Conservation (phyloP, 2,888 invertebrate genomes). For the Mayetiola destructor region DNA sequence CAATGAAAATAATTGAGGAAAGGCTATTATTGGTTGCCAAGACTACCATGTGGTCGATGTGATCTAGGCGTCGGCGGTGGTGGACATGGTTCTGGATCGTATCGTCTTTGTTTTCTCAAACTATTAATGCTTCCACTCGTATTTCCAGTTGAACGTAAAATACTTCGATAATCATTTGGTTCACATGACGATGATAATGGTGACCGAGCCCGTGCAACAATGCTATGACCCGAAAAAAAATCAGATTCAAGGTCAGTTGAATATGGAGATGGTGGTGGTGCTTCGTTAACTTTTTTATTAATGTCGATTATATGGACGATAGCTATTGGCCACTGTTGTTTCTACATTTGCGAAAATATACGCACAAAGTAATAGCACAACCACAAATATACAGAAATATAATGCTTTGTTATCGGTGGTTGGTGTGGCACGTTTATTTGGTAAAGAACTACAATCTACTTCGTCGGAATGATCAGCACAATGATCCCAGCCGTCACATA, state of each 20-base stretch:
- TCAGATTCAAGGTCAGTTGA: constrained; percentile 87
- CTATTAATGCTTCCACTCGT: constrained; percentile 32
- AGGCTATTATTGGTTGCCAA: too few relatives aligned
- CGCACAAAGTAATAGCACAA: constrained; percentile 41
- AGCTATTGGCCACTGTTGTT: constrained; percentile 44
- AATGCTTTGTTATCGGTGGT: constrained; percentile 39
- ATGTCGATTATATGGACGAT: constrained; percentile 56
- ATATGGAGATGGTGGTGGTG: constrained; percentile 78
- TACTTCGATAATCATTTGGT: constrained; percentile 15
- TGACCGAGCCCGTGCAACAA: constrained; percentile 23
- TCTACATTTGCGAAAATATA: constrained; percentile 38
- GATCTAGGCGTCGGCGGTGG: constrained; percentile 63
- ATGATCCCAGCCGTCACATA: constrained; percentile 65
- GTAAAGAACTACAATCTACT: constrained; percentile 42
- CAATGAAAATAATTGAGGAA: too few relatives aligned
- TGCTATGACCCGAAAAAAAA: constrained; percentile 55
- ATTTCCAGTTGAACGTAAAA: constrained; percentile 17
- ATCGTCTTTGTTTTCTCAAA: constrained; percentile 34
- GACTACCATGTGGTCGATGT: too few relatives aligned
- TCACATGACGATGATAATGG: constrained; percentile 19
- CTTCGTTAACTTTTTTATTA: constrained; percentile 63
- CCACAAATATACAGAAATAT: constrained; percentile 41
- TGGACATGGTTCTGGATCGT: constrained; percentile 55
- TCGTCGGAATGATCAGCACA: constrained; percentile 76
- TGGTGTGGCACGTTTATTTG: constrained; percentile 36